Conservation (phyloP, 2,113 vertebrate genomes). For the Lynx canadensis region DNA sequence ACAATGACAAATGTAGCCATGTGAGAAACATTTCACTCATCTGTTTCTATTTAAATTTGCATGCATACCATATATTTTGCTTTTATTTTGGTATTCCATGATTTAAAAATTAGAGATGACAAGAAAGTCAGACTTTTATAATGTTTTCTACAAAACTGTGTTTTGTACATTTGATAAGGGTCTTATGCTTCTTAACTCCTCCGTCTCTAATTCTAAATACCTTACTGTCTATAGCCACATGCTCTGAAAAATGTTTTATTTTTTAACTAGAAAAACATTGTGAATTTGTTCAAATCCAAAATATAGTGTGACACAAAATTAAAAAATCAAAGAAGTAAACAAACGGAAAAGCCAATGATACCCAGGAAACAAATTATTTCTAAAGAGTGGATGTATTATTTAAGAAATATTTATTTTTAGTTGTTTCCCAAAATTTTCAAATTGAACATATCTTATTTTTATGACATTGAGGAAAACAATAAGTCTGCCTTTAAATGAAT, state of each 20-base stretch:
- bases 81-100: background rate
- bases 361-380: background rate
- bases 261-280: background rate
- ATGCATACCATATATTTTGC: background rate
- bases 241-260: background rate
- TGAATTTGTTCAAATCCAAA: background rate
- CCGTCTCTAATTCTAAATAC: background rate
- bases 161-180: background rate
- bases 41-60: constrained; percentile 39
- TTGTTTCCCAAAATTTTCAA: background rate
- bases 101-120: background rate
- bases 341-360: background rate
- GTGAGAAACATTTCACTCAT: constrained; percentile 10
- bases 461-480: background rate
- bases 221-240: background rate
- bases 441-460: background rate
- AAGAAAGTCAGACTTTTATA: background rate
- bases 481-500: background rate
- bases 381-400: background rate
- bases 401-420: background rate
- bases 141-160: background rate
- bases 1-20: constrained; percentile 4
- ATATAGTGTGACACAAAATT: background rate
- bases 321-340: background rate
- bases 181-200: background rate